Evolutionary conservation across 2,888 invertebrate species (phyloP).

Genomic region (Salticus scenicus): DNA sequence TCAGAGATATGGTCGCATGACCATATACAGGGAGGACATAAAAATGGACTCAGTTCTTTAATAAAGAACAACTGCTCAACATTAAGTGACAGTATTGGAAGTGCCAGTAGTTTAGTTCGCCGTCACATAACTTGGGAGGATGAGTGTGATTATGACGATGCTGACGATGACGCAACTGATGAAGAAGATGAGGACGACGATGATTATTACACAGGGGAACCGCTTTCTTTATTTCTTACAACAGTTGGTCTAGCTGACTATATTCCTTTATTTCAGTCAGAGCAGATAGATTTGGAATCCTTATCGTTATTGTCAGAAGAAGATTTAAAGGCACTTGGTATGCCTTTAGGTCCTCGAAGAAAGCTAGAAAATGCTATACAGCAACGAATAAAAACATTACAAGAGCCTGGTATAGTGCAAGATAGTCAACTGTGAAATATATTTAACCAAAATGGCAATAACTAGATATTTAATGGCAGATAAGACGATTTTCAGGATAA

Average conservation of each 20-base stretch:
- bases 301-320: constrained; percentile 90
- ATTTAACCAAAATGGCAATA: no score
- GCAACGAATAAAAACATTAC: constrained; percentile 85
- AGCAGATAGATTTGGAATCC: constrained; percentile 92
- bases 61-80: constrained; percentile 17
- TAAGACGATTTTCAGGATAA: no score
- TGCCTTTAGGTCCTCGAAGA: constrained; percentile 91
- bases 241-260: constrained; percentile 89
- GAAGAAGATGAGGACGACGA: constrained; percentile 77
- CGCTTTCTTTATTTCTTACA: constrained; percentile 89
- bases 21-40: background rate
- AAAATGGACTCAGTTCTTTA: background rate
- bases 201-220: constrained; percentile 75
- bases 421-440: constrained; percentile 78
- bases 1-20: background rate
- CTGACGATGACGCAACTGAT: constrained; percentile 73
- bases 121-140: constrained; percentile 73
- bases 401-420: constrained; percentile 79
- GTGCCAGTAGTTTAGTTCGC: constrained; percentile 82
- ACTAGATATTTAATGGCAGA: no score
- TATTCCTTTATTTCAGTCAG: constrained; percentile 84
- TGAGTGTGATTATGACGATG: constrained; percentile 49
- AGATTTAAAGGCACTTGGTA: constrained; percentile 87
- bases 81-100: constrained; percentile 81
- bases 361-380: constrained; percentile 91